Evolutionary conservation across 2,888 invertebrate genomes (phyloP), one percentile per base, ranked within the genome.

Genomic region (Platycheirus albimanus): DNA sequence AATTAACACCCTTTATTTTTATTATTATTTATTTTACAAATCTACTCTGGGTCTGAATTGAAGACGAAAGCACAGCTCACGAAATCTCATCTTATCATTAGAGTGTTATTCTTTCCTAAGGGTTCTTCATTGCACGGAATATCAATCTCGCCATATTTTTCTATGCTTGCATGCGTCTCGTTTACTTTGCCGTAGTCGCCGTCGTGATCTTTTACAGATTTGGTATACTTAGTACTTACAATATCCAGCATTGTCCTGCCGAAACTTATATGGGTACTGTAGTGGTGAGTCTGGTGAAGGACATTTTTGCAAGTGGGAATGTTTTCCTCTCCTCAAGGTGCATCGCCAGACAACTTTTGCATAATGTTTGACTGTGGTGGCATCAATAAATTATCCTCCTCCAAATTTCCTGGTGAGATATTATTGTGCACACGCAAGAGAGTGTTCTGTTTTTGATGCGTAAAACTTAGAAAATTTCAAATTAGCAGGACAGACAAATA

Each of bases 211-310:
- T 96, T 92, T 98, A 97, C 85, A 99, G 93, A 90, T 98, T 96
- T 85, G 99, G 99, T n/a, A n/a, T 86, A 99, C 99, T 88, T 99
- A 92, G 93, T 99, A 92, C 98, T 99, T 85, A 99, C 99, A 91
- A 99, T 98, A 92, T 99, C 99, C 92, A 99, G 99, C 98, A 99
- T 98, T 86, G 99, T 99, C 89, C 99, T 94, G 92, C 99, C 99
- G 93, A 98, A 99, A 91, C 98, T 98, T 91, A 99, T 99, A 90
- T 99, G 99, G 99, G 98, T 70, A n/a, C n/a, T n/a, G n/a, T n/a
- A 99, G 92, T 10, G 99, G 92, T 99, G 99, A 83, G 98, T 99
- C 90, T 99, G 99, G 91, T 99, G 99, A 89, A 99, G 99, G 80
- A 99, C 96, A 89, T 97, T 96, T 91, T 96, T 95, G 93, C 99